Percentiles rank a stretch among this genome's conserved stretches.
Conservation (phyloP, 64 coral and sea anemone species). For the Stylophora pistillata region DNA sequence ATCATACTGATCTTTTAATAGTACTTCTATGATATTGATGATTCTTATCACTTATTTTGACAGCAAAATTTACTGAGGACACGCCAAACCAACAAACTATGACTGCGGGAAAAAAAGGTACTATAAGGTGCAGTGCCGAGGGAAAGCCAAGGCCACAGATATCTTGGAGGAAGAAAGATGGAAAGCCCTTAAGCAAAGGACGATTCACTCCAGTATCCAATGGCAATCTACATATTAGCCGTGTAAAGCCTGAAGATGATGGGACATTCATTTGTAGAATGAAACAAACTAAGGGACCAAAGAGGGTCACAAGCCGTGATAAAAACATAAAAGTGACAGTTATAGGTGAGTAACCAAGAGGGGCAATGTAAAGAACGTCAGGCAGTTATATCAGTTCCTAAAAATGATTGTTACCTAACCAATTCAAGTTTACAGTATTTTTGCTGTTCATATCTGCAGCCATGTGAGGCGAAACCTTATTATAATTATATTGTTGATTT, state of each 20-base stretch:
- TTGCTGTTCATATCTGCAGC: too few species aligned
- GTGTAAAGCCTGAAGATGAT: neutral
- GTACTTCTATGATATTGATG: too few species aligned
- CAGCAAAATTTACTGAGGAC: too few species aligned
- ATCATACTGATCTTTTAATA: too few species aligned
- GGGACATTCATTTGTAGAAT: neutral
- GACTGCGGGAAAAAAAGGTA: too few species aligned
- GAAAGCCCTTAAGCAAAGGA: neutral
- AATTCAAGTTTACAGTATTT: too few species aligned
- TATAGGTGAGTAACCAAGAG: neutral
- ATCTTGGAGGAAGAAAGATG: neutral
- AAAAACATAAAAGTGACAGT: neutral
- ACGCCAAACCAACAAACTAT: neutral
- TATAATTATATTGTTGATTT: too few species aligned
- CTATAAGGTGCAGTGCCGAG: neutral
- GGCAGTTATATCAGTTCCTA: too few species aligned
- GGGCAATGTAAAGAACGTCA: too few species aligned
- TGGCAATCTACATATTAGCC: neutral
- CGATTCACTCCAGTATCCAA: neutral
- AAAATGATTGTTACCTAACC: too few species aligned
- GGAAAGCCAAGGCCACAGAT: neutral
- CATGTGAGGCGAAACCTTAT: too few species aligned
- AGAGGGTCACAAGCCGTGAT: neutral
- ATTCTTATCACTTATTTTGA: too few species aligned
- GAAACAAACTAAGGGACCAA: neutral